phyloP scores from a whole-genome alignment of 2,888 invertebrate species.

The Schizaphis graminum region DNA sequence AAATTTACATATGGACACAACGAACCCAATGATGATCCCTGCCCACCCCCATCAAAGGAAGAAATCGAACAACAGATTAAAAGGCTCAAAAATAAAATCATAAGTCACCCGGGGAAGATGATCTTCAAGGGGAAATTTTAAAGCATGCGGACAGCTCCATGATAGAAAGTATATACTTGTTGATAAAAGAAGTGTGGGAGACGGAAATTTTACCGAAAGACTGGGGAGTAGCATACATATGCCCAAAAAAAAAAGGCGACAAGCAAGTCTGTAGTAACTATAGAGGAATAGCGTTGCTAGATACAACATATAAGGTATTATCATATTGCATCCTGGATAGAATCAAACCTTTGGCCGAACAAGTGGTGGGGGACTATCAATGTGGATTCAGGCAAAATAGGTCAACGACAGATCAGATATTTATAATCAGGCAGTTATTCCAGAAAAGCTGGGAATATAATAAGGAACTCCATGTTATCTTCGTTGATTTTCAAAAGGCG shows the following conservation, averaged over 20 bases:
- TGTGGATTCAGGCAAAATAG: constrained; percentile 23
- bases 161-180: constrained; percentile 16
- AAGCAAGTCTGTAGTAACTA: no score
- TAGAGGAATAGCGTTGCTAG: not conserved
- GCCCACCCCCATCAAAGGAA: not conserved
- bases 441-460: constrained; percentile 25
- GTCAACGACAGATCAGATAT: not conserved
- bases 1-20: not conserved
- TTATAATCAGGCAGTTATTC: constrained; percentile 22
- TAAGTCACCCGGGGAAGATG: constrained; percentile 17
- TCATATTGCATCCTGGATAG: constrained; percentile 1
- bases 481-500: constrained; percentile 26
- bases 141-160: constrained; percentile 5
- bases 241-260: no score
- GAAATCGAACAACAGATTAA: constrained; percentile 32
- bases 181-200: no score
- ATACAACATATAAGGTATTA: constrained; percentile 40
- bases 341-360: not conserved
- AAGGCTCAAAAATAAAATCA: constrained; percentile 32
- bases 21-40: not conserved
- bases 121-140: not conserved
- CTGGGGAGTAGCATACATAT: no score
- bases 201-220: no score
- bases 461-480: constrained; percentile 20
- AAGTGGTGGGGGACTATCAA: constrained; percentile 1